Evolutionary conservation across 1,140 invertebrate species (phyloP).

Genomic region (Drosophila carrolli): DNA sequence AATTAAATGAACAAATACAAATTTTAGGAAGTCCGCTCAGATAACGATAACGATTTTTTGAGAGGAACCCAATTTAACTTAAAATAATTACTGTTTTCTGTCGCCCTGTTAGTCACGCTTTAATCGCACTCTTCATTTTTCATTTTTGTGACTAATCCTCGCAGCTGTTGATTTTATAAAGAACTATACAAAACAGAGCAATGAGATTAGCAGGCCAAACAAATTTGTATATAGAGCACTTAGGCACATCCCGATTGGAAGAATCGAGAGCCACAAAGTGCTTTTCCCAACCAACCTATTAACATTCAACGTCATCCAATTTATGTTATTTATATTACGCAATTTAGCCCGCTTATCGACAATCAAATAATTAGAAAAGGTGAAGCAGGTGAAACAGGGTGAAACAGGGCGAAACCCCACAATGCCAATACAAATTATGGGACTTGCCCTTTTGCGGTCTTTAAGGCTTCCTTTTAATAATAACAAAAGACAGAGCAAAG

Average conservation of each 20-base stretch:
- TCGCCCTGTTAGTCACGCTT: slow-evolving; percentile 10
- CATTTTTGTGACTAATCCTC: slow-evolving; percentile 3
- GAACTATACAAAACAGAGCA: slow-evolving; percentile 4
- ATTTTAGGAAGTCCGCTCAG: neutral
- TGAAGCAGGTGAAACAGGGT: slow-evolving; percentile 15
- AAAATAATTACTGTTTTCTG: neutral
- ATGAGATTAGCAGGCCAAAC: slow-evolving; percentile 30
- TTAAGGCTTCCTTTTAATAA: slow-evolving; percentile 28
- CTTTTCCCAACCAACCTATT: slow-evolving; percentile 8
- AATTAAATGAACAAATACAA: slow-evolving; percentile 10
- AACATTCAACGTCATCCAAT: slow-evolving; percentile 37
- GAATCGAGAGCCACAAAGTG: slow-evolving; percentile 5
- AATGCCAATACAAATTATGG: slow-evolving; percentile 54
- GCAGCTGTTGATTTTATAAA: slow-evolving; percentile 26
- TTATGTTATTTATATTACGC: slow-evolving; percentile 46
- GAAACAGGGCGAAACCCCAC: slow-evolving; percentile 12
- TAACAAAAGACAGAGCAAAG: slow-evolving; percentile 1
- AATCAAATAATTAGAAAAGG: slow-evolving; percentile 70
- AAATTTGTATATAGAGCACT: slow-evolving; percentile 17
- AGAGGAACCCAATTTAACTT: slow-evolving; percentile 1
- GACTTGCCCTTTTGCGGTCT: slow-evolving; percentile 27
- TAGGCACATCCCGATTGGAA: slow-evolving; percentile 7
- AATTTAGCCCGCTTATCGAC: slow-evolving; percentile 58
- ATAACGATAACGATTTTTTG: neutral
- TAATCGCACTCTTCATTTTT: neutral